phyloP scores from a whole-genome alignment of 2,797 vertebrate genomes.

The Esox masquinongy region DNA sequence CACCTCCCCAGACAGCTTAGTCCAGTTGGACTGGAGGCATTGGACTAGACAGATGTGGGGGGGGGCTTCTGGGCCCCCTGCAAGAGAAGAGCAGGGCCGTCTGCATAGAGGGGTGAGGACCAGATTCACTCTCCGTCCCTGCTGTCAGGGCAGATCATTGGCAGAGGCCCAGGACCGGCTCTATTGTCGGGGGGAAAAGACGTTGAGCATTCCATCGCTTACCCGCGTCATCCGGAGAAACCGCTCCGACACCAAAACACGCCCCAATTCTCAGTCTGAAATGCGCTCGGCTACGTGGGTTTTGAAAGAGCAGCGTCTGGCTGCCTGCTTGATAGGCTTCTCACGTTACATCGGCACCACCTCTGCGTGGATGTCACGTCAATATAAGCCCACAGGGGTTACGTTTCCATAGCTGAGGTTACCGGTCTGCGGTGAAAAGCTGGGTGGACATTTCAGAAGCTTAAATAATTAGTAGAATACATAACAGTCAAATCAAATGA shows the following conservation, averaged over 20 bases:
- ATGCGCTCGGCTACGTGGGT: not conserved
- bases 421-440: no score
- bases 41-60: not conserved
- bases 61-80: not conserved
- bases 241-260: not conserved
- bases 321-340: not conserved
- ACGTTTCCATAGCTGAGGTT: not conserved
- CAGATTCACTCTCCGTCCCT: not conserved
- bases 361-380: not conserved
- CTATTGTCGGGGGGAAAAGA: not conserved
- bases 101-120: not conserved
- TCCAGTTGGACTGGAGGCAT: not conserved
- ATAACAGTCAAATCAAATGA: no score
- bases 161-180: not conserved
- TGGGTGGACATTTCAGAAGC: no score
- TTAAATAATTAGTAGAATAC: no score
- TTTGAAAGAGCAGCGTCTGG: not conserved
- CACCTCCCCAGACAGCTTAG: not conserved
- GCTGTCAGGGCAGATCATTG: not conserved
- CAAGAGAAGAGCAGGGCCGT: not conserved
- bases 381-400: not conserved
- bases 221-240: not conserved
- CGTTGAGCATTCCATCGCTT: not conserved
- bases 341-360: not conserved
- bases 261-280: not conserved